Base-by-base conservation (phyloP, 2,888 invertebrate species). In the Oscheius onirici region DNA sequence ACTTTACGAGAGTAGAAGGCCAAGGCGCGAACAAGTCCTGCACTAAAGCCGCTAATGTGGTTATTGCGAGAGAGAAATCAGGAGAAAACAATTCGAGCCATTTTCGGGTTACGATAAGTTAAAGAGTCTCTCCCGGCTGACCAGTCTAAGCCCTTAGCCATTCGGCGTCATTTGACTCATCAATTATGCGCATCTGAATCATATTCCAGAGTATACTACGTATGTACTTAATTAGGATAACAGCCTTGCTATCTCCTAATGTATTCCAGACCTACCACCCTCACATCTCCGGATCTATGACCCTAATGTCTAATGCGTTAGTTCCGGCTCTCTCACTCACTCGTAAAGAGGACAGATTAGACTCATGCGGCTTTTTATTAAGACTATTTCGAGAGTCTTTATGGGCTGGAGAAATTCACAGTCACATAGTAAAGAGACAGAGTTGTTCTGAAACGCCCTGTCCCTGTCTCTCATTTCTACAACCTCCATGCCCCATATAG, bases 181-280 rank as follows among this genome's bases (percentile, higher is more conserved):
- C 6, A 34, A 34, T 58, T 58, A 17, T 52, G 52, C 24, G 52
- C 52, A 52, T 52, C 52, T 22, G 20, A 52, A 52, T 52, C 52
- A 52, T 20, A 20, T 24, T 34, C 34, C 34, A 34, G 52, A 52
- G 52, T 52, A 52, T 34, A 34, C 34, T 34, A 34, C 34, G 34
- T 34, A 3, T 34, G 34, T 34, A 6, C 34, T 34, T 34, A 34
- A 34, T 34, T 34, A 34, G 34, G 34, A 34, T 34, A 34, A 34
- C 34, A 34, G 34, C 34, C 34, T 34, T 34, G 34, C 52, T 52
- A 6, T 24, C 22, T 52, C 17, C 6, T 52, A 20, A 52, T 17
- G 3, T 52, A 20, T 20, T 20, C 52, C 46, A 10, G 46, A 11
- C 5, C n/a, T n/a, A 13, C 55, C 24, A 26, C 28, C 55, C 26